phyloP scores from a whole-genome alignment of 2,888 invertebrate species.

The Acrobasis repandana region DNA sequence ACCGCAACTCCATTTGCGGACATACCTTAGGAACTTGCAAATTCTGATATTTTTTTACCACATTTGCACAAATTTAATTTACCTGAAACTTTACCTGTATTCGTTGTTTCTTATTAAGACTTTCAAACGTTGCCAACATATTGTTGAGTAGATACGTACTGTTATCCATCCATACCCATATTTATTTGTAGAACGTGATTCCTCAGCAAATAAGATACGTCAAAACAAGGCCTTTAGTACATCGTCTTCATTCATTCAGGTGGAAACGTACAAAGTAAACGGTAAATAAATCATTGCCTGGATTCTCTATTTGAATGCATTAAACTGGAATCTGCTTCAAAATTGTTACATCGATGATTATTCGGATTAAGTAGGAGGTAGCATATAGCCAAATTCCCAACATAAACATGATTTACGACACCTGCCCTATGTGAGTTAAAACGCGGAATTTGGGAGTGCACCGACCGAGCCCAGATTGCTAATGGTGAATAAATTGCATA shows the following conservation, averaged over 20 bases:
- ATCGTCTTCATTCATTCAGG: not conserved
- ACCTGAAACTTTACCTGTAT: not conserved
- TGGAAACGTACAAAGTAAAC: not conserved
- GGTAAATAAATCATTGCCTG: too few species aligned
- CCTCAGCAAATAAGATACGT: not conserved
- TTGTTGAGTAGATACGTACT: not conserved
- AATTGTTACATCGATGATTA: too few species aligned
- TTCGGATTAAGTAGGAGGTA: too few species aligned
- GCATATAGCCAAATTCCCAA: slow-evolving; percentile 8
- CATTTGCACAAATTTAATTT: not conserved
- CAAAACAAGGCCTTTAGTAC: not conserved
- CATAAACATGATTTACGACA: slow-evolving; percentile 14
- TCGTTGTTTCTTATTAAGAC: too few species aligned
- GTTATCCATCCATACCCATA: not conserved
- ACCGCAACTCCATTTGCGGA: too few species aligned
- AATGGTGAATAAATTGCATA: slow-evolving; percentile 24
- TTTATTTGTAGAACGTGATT: not conserved
- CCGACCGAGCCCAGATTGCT: slow-evolving; percentile 22
- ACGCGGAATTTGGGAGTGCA: slow-evolving; percentile 20
- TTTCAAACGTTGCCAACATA: not conserved
- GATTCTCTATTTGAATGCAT: too few species aligned
- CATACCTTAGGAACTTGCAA: too few species aligned
- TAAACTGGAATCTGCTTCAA: too few species aligned
- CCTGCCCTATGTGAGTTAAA: slow-evolving; percentile 14
- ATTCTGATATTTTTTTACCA: not conserved